These are phyloP conservation scores for Capreolus pygargus DNA, from an alignment of 2,113 vertebrate genomes.

Conservation along the genomic window DNA sequence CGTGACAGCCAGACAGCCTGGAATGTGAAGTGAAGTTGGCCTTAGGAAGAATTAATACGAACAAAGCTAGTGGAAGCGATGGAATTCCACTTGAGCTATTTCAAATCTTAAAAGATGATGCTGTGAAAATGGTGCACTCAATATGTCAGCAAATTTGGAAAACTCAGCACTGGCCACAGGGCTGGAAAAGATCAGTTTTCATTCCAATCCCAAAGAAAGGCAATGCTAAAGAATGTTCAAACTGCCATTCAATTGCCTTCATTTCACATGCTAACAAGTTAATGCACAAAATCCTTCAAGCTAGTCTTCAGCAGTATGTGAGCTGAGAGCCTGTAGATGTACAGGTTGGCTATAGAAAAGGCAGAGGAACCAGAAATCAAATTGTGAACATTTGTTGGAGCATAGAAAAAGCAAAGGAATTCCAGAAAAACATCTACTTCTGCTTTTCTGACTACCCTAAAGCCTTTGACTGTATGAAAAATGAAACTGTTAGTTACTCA, in stretches of 20 bases:
- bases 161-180: not conserved
- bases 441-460: not conserved
- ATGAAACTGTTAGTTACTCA: not conserved
- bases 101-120: not conserved
- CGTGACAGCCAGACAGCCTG: not conserved
- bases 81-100: not conserved
- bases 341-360: not conserved
- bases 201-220: not conserved
- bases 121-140: not conserved
- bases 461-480: not conserved
- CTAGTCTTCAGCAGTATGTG: not conserved
- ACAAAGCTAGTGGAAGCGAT: not conserved
- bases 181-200: not conserved
- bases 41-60: rapidly evolving
- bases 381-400: not conserved
- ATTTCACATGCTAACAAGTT: not conserved
- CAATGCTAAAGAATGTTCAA: not conserved
- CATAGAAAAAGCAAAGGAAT: not conserved
- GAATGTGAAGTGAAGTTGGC: not conserved
- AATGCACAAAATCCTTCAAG: not conserved
- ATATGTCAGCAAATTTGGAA: not conserved
- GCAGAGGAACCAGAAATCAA: not conserved
- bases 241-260: not conserved
- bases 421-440: not conserved
- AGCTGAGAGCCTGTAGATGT: not conserved